Base-by-base conservation (phyloP, 2,888 invertebrate genomes). In the Diachrysia chrysitis region DNA sequence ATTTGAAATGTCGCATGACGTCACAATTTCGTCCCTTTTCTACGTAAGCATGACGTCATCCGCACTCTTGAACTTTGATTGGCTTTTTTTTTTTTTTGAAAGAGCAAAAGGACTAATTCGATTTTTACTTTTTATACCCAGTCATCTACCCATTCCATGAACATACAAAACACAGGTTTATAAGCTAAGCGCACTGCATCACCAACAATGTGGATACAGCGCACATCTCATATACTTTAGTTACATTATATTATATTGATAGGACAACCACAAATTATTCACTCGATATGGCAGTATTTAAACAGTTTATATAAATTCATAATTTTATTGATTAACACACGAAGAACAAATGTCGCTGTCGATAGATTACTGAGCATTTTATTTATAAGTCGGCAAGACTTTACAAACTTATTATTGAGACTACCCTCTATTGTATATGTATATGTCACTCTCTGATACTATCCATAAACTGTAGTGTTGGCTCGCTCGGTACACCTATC, bases 261-360 rank as follows among this genome's bases (percentile, higher is more conserved):
- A 62, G 29, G 48, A 60, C 56, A 73, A 63, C 48, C 65, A 73
- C 59, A 58, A 74, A 32, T 66, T 61, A 66, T 55, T 55, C 35
- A 70, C 58, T 75, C 58, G 63, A 66, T 74, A 66, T 74, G 73
- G 73, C 75, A 74, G 74, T 66, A 69, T 69, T 54, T 53, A 53
- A 62, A 64, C 35, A 58, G 19, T 54, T 66, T 51, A 65, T 58
- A 69, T 19, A 66, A 62, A 17, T 63, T 51, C 23, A 58, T 66
- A 56, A 56, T 56, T n/a, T 29, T 42, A 65, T 57, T 17, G 17
- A 55, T 59, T 46, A 58, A 58, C 48, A 69, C 48, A 51, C 58
- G n/a, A 37, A 63, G 25, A 58, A 21, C 42, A 63, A 14, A 23
- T 14, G 32, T 19, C 58, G 53, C 58, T 37, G 23, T 56, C 64